Evolutionary conservation across 1,140 invertebrate genomes (phyloP).

Genomic region (Camponotus pennsylvanicus): DNA sequence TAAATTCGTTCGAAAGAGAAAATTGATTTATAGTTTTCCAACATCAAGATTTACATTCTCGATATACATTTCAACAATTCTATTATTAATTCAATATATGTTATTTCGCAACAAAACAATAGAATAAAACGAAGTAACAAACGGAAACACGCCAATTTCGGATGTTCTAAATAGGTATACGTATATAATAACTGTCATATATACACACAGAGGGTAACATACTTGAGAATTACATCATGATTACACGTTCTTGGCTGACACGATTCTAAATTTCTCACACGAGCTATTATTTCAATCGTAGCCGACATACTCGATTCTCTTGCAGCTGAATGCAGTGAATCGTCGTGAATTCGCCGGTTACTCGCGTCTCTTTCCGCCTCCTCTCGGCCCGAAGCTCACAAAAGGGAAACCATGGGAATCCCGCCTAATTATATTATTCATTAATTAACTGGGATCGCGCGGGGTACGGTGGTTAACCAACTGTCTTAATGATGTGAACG

Average conservation of each 20-base stretch:
- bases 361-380: slow-evolving; percentile 21
- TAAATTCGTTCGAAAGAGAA: too few species aligned
- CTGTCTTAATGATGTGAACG: slow-evolving; percentile 70
- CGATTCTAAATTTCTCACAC: slow-evolving; percentile 55
- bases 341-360: slow-evolving; percentile 23
- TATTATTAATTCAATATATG: too few species aligned
- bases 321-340: not conserved
- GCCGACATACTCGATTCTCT: slow-evolving; percentile 4
- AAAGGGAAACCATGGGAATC: slow-evolving; percentile 79
- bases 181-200: not conserved
- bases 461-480: not conserved
- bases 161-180: not conserved
- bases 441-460: slow-evolving; percentile 74
- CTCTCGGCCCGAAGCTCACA: slow-evolving; percentile 58
- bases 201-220: not conserved
- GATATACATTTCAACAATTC: too few species aligned
- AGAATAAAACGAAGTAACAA: not conserved
- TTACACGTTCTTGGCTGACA: slow-evolving; percentile 43
- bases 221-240: slow-evolving; percentile 57
- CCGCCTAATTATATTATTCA: slow-evolving; percentile 78
- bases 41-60: too few species aligned
- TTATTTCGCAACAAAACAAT: too few species aligned
- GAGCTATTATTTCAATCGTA: slow-evolving; percentile 51
- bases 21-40: too few species aligned
- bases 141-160: not conserved